Evolutionary conservation across 2,113 vertebrate species (phyloP).

Genomic region (Anolis sagrei): DNA sequence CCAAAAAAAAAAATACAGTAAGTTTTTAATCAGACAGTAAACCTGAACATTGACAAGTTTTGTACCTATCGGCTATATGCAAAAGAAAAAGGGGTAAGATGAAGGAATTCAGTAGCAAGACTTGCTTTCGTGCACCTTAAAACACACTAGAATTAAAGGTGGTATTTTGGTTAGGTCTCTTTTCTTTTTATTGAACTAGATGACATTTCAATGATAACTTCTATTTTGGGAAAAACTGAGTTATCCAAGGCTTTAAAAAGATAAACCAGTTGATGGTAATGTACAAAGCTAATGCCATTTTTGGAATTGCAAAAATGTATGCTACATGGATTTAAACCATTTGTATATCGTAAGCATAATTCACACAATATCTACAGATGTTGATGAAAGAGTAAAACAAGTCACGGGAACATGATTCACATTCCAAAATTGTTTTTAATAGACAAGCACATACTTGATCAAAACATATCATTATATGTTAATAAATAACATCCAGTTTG

Average conservation of each 20-base stretch:
- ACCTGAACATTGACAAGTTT: conserved; percentile 75
- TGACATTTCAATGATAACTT: conserved; percentile 62
- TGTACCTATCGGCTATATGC: conserved; percentile 73
- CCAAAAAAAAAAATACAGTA: conserved; percentile 78
- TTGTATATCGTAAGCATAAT: conserved; percentile 80
- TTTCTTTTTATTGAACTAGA: conserved; percentile 67
- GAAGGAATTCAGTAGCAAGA: conserved; percentile 64
- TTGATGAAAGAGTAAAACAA: conserved; percentile 82
- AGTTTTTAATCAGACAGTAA: conserved; percentile 73
- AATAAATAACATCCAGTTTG: conserved; percentile 91
- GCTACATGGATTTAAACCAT: conserved; percentile 74
- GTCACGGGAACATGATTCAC: conserved; percentile 86
- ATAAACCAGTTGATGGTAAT: conserved; percentile 45
- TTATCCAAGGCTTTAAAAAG: conserved; percentile 56
- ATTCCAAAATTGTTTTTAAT: conserved; percentile 87
- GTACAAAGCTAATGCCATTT: conserved; percentile 73
- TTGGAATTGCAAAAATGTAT: conserved; percentile 73
- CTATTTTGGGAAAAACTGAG: conserved; percentile 62
- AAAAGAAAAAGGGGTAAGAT: conserved; percentile 51
- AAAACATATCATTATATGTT: conserved; percentile 84
- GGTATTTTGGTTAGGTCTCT: conserved; percentile 57
- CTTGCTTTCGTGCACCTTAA: conserved; percentile 75
- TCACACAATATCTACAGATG: conserved; percentile 87
- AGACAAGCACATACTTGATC: conserved; percentile 92
- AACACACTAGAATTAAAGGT: conserved; percentile 63